Evolutionary conservation across 2,113 vertebrate genomes (phyloP).

Genomic region (Pandion haliaetus): DNA sequence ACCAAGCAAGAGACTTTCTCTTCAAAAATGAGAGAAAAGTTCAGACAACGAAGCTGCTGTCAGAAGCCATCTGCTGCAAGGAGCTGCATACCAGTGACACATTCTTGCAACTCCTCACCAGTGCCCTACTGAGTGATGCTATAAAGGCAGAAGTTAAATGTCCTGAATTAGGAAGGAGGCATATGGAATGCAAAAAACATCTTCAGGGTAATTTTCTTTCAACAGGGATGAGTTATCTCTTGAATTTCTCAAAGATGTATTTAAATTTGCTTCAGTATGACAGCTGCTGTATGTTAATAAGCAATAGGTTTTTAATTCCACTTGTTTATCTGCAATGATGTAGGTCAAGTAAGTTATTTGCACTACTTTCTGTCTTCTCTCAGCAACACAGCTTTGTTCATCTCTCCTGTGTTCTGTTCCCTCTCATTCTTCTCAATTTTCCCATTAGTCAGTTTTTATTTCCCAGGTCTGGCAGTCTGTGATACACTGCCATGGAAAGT

Average conservation of each 20-base stretch:
- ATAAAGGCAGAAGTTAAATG: not conserved
- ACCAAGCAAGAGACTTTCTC: slow-evolving; percentile 2
- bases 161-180: not conserved
- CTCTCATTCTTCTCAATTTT: not conserved
- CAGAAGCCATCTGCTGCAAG: slow-evolving; percentile 37
- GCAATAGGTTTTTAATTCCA: not conserved
- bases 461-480: not conserved
- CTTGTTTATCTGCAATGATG: not conserved
- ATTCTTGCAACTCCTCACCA: slow-evolving; percentile 5
- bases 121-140: not conserved
- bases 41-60: slow-evolving; percentile 7
- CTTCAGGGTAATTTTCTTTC: slow-evolving; percentile 1
- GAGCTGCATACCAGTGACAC: not conserved
- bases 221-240: not conserved
- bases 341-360: not conserved
- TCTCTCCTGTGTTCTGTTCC: not conserved
- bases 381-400: not conserved
- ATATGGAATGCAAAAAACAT: not conserved
- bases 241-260: not conserved
- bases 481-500: not conserved
- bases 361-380: not conserved
- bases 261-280: not conserved
- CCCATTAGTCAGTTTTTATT: not conserved
- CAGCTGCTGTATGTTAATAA: not conserved
- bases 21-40: slow-evolving; percentile 20